Evolutionary conservation across 2,888 invertebrate genomes (phyloP).

Genomic region (Coelopa pilipes): DNA sequence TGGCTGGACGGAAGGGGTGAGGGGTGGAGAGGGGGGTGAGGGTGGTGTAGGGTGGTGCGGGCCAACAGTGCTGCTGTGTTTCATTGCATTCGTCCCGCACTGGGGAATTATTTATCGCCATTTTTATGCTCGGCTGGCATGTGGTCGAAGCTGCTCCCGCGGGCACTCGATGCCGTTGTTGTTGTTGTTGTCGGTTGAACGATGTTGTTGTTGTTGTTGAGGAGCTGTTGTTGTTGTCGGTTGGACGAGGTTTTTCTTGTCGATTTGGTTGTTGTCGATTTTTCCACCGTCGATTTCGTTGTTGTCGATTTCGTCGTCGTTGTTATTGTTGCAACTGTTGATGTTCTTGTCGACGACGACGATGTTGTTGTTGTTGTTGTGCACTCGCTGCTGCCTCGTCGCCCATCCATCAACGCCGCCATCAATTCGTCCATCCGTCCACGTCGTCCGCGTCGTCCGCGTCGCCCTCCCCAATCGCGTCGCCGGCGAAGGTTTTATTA

Average conservation of each 20-base stretch:
- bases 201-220: not conserved
- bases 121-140: slow-evolving; percentile 17
- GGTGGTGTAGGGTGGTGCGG: not conserved
- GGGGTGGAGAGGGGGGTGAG: too few relatives aligned
- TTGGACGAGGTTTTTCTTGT: not conserved
- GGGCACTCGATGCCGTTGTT: not conserved
- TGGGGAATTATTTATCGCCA: slow-evolving; percentile 27
- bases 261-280: not conserved
- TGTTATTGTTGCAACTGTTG: not conserved
- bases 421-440: not conserved
- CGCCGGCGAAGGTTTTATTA: not conserved
- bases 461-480: not conserved
- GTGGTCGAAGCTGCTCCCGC: not conserved
- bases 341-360: not conserved
- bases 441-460: too few relatives aligned
- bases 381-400: not conserved
- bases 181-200: not conserved
- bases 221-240: not conserved
- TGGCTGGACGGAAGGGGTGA: too few relatives aligned
- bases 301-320: not conserved
- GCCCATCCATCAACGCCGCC: not conserved
- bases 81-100: slow-evolving; percentile 8
- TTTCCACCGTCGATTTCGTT: not conserved
- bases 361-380: not conserved
- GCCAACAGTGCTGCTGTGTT: slow-evolving; percentile 3